A percentile compares a stretch with the other conserved stretches of the same genome.
These are phyloP conservation scores for Cotesia typhae DNA, from an alignment of 1,140 invertebrate genomes.

Conservation along the genomic window DNA sequence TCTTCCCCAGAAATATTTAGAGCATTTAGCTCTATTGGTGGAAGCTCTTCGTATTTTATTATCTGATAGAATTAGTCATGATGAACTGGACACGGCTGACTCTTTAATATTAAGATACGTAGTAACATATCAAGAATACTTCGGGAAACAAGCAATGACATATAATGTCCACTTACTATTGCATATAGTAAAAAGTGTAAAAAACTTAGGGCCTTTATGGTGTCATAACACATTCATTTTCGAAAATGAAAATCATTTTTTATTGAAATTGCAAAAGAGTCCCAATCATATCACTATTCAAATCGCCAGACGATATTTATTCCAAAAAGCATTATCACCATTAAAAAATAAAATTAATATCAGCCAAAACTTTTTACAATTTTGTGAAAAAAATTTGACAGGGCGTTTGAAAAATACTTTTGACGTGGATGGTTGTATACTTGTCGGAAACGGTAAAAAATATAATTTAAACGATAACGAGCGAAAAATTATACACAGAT, in stretches of 20 bases:
- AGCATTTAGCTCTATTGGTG: conserved; percentile 29
- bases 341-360: conserved; percentile 9
- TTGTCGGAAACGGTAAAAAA: conserved; percentile 27
- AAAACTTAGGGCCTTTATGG: conserved; percentile 24
- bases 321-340: conserved; percentile 11
- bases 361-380: neutral
- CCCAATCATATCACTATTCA: conserved; percentile 3
- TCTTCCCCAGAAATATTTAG: conserved; percentile 22
- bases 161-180: conserved; percentile 29
- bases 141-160: conserved; percentile 25
- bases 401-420: conserved; percentile 9
- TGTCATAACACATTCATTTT: conserved; percentile 27
- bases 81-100: conserved; percentile 5
- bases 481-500: neutral
- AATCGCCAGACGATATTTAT: conserved; percentile 24
- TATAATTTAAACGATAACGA: conserved; percentile 17
- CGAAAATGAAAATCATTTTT: conserved; percentile 25
- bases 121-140: conserved; percentile 12
- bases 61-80: conserved; percentile 8
- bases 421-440: neutral
- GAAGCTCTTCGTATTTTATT: conserved; percentile 28
- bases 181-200: conserved; percentile 17
- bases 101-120: conserved; percentile 7
- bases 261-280: conserved; percentile 29
- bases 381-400: conserved; percentile 8